Evolutionary conservation across 1,140 invertebrate species (phyloP), one percentile per base, ranked within the genome.

Genomic region (Papilio polyxenes): DNA sequence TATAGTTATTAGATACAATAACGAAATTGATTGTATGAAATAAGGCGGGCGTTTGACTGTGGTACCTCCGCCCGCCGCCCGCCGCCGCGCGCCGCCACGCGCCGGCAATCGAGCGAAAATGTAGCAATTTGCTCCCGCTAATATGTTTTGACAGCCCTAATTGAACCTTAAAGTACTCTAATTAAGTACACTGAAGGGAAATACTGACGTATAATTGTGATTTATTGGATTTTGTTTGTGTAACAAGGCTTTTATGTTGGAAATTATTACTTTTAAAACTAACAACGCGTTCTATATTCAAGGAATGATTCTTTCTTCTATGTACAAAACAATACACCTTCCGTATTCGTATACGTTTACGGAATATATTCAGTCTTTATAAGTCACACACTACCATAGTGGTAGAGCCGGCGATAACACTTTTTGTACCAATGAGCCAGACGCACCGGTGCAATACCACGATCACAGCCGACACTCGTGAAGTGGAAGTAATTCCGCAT

Each of bases 141-240:
- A 85, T 85, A 84, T 85, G 79, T 85, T 85, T 84, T 85, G 84
- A 85, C 86, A 84, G 82, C 78, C 59, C 51, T 84, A 84, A 86
- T 86, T 86, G 79, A 83, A 83, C 84, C 81, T 82, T 37, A 56
- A 80, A 81, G 53, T 74, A 56, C 81, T 75, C 37, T 81, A 81
- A 75, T 83, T 81, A 81, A 83, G 82, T 69, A 75, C 82, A 62
- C 80, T 62, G 53, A 48, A 81, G 75, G 78, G 78, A 80, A 69
- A 80, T 80, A 51, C 48, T 77, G 75, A 31, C 23, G 75, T 49
- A 20, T 51, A 80, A 80, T 80, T 80, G 44, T 10, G 78, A 69
- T 80, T 80, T 80, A 80, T 69, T 80, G 78, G 37, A 80, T 69
- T 80, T 80, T 69, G 37, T 48, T 44, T 65, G 75, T 79, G 51